Percentiles rank a stretch among this genome's conserved stretches.
Conservation (phyloP, 2,888 invertebrate genomes). For the Creontiades dilutus region DNA sequence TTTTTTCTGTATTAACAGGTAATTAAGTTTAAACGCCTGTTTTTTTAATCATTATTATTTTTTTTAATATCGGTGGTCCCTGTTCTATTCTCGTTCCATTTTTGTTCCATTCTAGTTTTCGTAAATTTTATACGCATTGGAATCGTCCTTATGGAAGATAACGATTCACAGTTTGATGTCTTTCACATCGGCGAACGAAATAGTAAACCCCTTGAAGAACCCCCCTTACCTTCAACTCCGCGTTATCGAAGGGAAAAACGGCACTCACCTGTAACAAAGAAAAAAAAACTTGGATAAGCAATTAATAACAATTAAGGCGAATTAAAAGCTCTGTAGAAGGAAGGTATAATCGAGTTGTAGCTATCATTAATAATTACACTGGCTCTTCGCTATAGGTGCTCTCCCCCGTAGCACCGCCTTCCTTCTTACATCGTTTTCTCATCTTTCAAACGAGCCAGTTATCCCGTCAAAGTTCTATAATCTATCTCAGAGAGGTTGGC, state of each 20-base stretch:
- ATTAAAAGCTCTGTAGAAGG: slow-evolving; percentile 38
- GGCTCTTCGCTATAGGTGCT: not conserved
- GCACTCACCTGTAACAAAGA: slow-evolving; percentile 52
- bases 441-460: slow-evolving; percentile 18
- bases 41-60: too few species aligned
- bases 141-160: too few species aligned
- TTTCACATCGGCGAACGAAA: too few species aligned
- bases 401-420: not conserved
- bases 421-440: not conserved
- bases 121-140: too few species aligned
- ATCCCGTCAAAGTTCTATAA: not conserved
- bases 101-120: too few species aligned
- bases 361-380: slow-evolving; percentile 57
- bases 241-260: not conserved
- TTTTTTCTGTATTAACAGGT: too few species aligned
- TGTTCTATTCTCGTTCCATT: too few species aligned
- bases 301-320: slow-evolving; percentile 55
- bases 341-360: slow-evolving; percentile 56
- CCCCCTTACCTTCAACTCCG: not conserved
- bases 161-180: too few species aligned
- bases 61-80: too few species aligned
- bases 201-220: too few species aligned
- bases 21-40: too few species aligned
- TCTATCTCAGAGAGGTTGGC: too few species aligned
- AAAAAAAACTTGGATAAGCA: slow-evolving; percentile 47